Percentiles rank a stretch among this genome's conserved stretches.
These are phyloP conservation scores for Drosophila watanabei DNA, from an alignment of 1,140 invertebrate genomes.

Conservation along the genomic window DNA sequence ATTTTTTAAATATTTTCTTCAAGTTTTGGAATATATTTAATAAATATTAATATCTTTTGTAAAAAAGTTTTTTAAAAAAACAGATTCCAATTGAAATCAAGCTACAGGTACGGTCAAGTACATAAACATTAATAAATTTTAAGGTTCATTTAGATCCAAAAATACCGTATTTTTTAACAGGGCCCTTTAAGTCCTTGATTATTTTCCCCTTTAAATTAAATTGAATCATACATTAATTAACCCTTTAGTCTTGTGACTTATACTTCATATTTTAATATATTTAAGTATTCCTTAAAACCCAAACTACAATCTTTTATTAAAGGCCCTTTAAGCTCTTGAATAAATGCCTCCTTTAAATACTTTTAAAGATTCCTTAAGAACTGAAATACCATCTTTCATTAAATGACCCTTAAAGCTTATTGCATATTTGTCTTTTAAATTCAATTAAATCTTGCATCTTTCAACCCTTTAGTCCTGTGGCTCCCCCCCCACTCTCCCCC, in stretches of 20 bases:
- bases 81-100: too few species aligned
- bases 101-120: too few species aligned
- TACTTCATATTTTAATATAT: neutral
- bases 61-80: too few species aligned
- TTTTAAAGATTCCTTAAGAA: neutral
- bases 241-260: neutral
- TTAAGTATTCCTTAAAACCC: neutral
- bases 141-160: too few species aligned
- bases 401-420: constrained; percentile 6
- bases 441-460: constrained; percentile 50
- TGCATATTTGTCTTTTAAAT: constrained; percentile 1
- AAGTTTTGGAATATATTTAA: too few species aligned
- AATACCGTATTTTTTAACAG: neutral
- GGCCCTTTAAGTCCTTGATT: neutral
- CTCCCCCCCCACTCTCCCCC: neutral
- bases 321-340: neutral
- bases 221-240: constrained; percentile 27
- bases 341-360: neutral
- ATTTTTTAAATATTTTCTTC: neutral
- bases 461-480: constrained; percentile 16
- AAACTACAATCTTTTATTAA: neutral
- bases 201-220: constrained; percentile 22
- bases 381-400: neutral
- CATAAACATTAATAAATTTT: too few species aligned
- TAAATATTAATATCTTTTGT: too few species aligned